A percentile compares a stretch with the other conserved stretches of the same genome.
phyloP scores from a whole-genome alignment of 1,140 invertebrate genomes.

The Pantala flavescens region DNA sequence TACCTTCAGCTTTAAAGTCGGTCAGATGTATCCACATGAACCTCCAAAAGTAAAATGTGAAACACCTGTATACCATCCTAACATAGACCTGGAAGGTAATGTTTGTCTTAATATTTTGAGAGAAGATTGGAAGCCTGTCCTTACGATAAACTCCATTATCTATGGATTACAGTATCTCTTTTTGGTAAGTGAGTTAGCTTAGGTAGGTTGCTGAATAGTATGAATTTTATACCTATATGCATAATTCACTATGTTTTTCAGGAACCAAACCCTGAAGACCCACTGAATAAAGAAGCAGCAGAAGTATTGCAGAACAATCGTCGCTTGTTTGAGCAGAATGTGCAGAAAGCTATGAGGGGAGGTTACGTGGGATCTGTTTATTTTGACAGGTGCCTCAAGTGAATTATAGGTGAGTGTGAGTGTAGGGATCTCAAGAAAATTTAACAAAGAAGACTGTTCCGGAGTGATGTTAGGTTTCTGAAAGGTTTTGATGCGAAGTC shows the following conservation, averaged over 20 bases:
- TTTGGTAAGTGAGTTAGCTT: slow-evolving; percentile 53
- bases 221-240: background rate
- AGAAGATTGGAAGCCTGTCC: slow-evolving; percentile 98
- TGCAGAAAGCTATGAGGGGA: slow-evolving; percentile 89
- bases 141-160: slow-evolving; percentile 95
- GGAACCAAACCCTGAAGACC: slow-evolving; percentile 98
- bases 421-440: background rate
- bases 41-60: slow-evolving; percentile 93
- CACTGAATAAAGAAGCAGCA: slow-evolving; percentile 97
- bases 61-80: slow-evolving; percentile 89
- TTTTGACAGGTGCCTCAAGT: slow-evolving; percentile 94
- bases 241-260: slow-evolving; percentile 31
- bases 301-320: slow-evolving; percentile 91
- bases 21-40: slow-evolving; percentile 93
- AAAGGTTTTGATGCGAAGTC: too few relatives aligned
- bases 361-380: slow-evolving; percentile 86
- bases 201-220: background rate
- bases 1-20: slow-evolving; percentile 95
- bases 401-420: slow-evolving; percentile 35
- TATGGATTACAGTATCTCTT: slow-evolving; percentile 97
- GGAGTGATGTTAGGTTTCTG: background rate
- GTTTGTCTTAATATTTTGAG: slow-evolving; percentile 89
- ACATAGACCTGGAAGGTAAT: slow-evolving; percentile 91
- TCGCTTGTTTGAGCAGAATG: slow-evolving; percentile 91
- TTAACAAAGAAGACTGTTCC: background rate